Base-by-base conservation (phyloP, 2,113 vertebrate genomes). In the Ascaphus truei region DNA sequence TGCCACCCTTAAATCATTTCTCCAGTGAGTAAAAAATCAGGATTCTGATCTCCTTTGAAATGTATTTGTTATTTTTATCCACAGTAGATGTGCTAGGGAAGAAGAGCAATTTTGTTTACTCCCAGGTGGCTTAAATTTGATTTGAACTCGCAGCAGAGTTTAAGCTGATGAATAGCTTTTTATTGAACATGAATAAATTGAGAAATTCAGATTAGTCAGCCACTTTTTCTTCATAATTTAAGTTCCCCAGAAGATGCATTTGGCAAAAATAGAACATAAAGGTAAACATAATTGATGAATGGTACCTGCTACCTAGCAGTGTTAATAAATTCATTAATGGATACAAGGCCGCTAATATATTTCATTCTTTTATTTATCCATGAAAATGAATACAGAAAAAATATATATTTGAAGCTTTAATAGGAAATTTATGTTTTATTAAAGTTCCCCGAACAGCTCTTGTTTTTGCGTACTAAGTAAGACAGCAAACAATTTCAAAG, bases 171-270 rank as follows among this genome's bases (percentile, higher is more conserved):
- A 93, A 93, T 88, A 90, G 89, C 82, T 90, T 93, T 88, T 92
- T 90, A 96, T 88, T 92, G 92, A 95, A 89, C 88, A 82, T 85
- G 90, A 94, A 95, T 94, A 92, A 82, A 90, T 92, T 93, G 90
- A 85, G 74, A 90, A 91, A 89, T 91, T 87, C 79, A 83, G 86
- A 93, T 90, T 91, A 94, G 90, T 94, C 92, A 95, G 92, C 91
- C 76, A 81, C 78, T 90, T 92, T 86, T 87, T 79, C 45, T 26
- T 84, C 81, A 88, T 87, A 88, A 91, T 90, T 88, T 88, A 80
- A 85, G 88, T 89, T 80, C 84, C 36, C 77, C 72, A 79, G 79
- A 88, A 86, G 81, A 86, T 80, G 66, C 74, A 84, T 82, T 93
- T 86, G 76, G 76, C 78, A 88, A 60, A 51, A 60, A 81, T 76